Evolutionary conservation across 2,888 invertebrate genomes (phyloP), one percentile per base, ranked within the genome.

Genomic region (Tinea trinotella): DNA sequence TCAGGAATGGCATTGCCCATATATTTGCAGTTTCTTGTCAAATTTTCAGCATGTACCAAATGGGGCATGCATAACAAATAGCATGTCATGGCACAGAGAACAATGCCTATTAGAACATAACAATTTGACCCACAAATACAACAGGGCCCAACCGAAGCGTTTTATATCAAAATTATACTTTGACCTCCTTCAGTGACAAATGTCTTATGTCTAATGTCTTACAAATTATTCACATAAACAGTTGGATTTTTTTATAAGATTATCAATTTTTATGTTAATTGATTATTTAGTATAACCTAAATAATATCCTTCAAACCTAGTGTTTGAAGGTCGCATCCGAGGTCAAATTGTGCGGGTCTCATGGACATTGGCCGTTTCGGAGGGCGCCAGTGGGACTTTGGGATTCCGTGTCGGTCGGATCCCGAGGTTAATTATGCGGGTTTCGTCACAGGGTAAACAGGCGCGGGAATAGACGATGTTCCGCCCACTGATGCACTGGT

Each of bases 31-130:
- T 15, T 40, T 40, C 40, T 40, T 40, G 40, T 40, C 12, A 40
- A 40, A 40, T 40, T 40, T 40, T 40, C 40, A 40, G 40, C 40
- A 40, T 12, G 13, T 12, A 15, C 40, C 40, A 40, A 40, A 40
- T 40, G 40, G 40, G 40, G 40, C 40, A 40, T 40, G 40, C 40
- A 40, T 40, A 40, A 40, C 40, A 12, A 40, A 40, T 40, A 12
- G 40, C 40, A 7, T 40, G 40, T 40, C 40, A 40, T 40, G 40
- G n/a, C 13, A 40, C 40, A n/a, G 7, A n/a, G 24, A 9, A 5
- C 24, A 24, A 24, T 24, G 6, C 24, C 24, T 24, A 24, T 24
- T 24, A 5, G 24, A 24, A 24, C 9, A n/a, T 24, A 2, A 40
- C 15, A 6, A 40, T 40, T 40, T 12, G 40, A 30, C 30, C 30